Evolutionary conservation across 2,888 invertebrate species (phyloP), one percentile per base, ranked within the genome.

Genomic region (Ramazzottius varieornatus): DNA sequence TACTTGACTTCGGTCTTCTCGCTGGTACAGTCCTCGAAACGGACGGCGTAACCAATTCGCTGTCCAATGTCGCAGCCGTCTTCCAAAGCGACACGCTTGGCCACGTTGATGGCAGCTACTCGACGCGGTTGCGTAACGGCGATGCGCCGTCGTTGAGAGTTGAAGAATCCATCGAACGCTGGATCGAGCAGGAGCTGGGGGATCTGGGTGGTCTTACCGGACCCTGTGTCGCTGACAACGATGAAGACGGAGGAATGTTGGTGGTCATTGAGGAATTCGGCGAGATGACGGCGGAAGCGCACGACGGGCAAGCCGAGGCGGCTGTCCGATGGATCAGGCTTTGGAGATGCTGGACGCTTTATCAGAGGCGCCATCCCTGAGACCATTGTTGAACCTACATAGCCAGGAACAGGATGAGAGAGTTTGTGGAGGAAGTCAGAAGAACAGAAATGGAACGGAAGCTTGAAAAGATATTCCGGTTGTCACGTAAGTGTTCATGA

Each of bases 121-220:
- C 64, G 16, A 2, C 64, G 8, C 20, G 64, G 64, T 32, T 64
- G 64, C 64, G 64, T 64, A 8, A 64, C 64, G 20, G 64, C 64
- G 4, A 64, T 64, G 16, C n/a, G 4, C 20, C 64, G 33, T 24
- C 20, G 13, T 32, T 13, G 64, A 4, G 32, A 4, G 29, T 29
- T 24, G 54, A 54, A 54, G 29, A n/a, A 54, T 4, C 29, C 54
- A 24, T 54, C 54, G 20, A 64, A 33, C n/a, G n/a, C 32, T n/a
- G 2, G 8, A 20, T 32, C 32, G 2, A n/a, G 16, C 64, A 64
- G 24, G 4, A 33, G 4, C 24, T 76, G 75, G 32, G 76, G 75
- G 63, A 76, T 73, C 67, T 76, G 76, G 32, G 76, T 76, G 32
- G 76, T 76, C 69, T 76, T 76, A 0, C 76, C 76, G 70, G 75